Base-by-base conservation (phyloP, 2,888 invertebrate species). In the Caenorhabditis imperialis region DNA sequence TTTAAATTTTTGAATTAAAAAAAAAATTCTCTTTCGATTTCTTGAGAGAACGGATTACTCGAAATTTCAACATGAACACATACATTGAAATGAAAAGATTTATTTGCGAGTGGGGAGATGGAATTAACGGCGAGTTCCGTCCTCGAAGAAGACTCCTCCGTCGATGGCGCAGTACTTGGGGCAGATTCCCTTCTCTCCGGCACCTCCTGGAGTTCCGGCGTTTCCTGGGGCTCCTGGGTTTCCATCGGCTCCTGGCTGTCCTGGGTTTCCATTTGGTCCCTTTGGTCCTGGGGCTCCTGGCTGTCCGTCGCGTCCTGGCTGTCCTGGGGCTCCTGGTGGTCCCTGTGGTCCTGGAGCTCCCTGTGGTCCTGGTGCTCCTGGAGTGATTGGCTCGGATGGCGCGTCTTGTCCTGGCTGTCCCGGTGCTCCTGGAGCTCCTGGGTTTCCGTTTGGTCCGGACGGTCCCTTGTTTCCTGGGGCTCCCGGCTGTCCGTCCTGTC, bases 71-170 rank as follows among this genome's bases (percentile, higher is more conserved):
- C 8, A 38, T n/a, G n/a, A 37, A 37, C 8, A 37, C 14, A 16
- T 4, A 37, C 4, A 37, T n/a, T 12, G 8, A 37, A 3, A 18
- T 40, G 6, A 40, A 45, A 48, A 53, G 30, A 27, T 65, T 65
- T 65, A 65, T 65, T 69, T 16, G 48, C 45, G 35, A 14, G 12
- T 5, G 6, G 35, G 14, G 20, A 33, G 5, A 20, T 38, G 20
- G 4, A 16, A n/a, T 74, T 74, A 74, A 61, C 74, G 74, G 53
- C 79, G 71, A 54, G 84, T 82, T 76, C 85, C 85, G 75, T 85
- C 84, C 74, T 85, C 85, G 84, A 85, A 85, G 83, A 85, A 85
- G 62, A 85, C 84, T 75, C 85, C 85, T 57, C 85, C 85, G 60
- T 85, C 85, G 79, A 85, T 81, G 72, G 85, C 84, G 72, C 85